A percentile compares a stretch with the other conserved stretches of the same genome.
Evolutionary conservation across 23 tunicate genomes (phyloP).

Genomic region (Halocynthia roretzi): DNA sequence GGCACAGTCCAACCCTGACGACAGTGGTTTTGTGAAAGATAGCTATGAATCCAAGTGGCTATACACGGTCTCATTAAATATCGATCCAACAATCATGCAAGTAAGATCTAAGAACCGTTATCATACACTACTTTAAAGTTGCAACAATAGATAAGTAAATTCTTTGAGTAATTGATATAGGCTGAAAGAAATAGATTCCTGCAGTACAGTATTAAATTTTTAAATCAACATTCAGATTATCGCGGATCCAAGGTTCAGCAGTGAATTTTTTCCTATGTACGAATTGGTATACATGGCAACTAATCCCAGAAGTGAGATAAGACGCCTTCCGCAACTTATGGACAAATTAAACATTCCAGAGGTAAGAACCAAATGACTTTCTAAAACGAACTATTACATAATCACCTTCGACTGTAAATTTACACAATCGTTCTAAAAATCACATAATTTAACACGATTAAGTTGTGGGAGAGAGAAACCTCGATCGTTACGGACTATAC

Average conservation of each 20-base stretch:
- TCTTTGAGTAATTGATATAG: neutral
- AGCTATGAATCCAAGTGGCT: slow-evolving; percentile 2
- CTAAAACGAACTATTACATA: neutral
- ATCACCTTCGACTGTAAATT: neutral
- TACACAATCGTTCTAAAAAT: neutral
- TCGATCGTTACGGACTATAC: slow-evolving; percentile 38
- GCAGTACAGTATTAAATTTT: neutral
- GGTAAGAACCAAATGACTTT: slow-evolving; percentile 19
- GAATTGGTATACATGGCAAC: slow-evolving; percentile 66
- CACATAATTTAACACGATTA: too few species aligned
- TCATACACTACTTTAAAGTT: too few species aligned
- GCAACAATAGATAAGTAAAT: neutral
- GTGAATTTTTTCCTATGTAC: slow-evolving; percentile 29
- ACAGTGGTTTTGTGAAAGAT: slow-evolving; percentile 4
- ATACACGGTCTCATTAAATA: slow-evolving; percentile 15
- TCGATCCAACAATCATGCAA: slow-evolving; percentile 15
- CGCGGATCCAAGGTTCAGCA: slow-evolving; percentile 54
- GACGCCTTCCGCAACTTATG: slow-evolving; percentile 47
- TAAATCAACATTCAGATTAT: slow-evolving; percentile 31
- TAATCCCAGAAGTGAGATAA: slow-evolving; percentile 55
- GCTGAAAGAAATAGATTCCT: neutral
- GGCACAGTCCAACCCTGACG: neutral
- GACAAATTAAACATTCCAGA: slow-evolving; percentile 41
- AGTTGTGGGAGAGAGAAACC: slow-evolving; percentile 36
- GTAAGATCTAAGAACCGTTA: neutral